Evolutionary conservation across 2,888 invertebrate species (phyloP).

Genomic region (Elegia similella): DNA sequence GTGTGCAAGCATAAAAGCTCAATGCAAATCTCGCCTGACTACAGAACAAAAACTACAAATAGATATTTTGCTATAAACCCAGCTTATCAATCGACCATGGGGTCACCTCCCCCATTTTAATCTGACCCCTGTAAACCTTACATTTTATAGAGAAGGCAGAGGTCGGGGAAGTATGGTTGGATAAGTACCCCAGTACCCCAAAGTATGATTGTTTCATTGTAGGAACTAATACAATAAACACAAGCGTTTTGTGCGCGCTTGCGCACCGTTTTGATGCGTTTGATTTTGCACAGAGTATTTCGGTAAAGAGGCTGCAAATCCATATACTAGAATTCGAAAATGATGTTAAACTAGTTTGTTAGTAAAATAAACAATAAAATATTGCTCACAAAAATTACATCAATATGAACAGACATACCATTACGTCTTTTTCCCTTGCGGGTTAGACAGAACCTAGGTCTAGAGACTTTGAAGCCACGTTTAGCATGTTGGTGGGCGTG

Average conservation of each 20-base stretch:
- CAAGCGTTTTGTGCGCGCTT: constrained; percentile 46
- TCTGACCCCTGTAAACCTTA: constrained; percentile 22
- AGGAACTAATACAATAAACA: constrained; percentile 44
- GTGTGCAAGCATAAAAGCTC: constrained; percentile 35
- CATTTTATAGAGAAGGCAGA: not conserved
- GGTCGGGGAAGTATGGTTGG: constrained; percentile 24
- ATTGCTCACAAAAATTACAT: too few species aligned
- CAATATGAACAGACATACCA: too few species aligned
- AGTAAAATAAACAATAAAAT: too few species aligned
- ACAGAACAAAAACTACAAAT: constrained; percentile 45
- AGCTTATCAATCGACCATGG: constrained; percentile 39
- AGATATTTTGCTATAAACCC: constrained; percentile 44
- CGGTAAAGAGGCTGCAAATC: constrained; percentile 8
- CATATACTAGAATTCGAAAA: not conserved
- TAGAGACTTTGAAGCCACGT: too few species aligned
- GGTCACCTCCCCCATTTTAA: constrained; percentile 29
- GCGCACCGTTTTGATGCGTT: constrained; percentile 39
- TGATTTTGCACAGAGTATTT: constrained; percentile 25
- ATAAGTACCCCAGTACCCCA: constrained; percentile 28
- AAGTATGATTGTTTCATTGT: constrained; percentile 45
- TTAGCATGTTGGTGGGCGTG: too few species aligned
- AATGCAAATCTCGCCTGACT: constrained; percentile 38
- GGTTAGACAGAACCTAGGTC: too few species aligned
- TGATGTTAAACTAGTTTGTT: too few species aligned
- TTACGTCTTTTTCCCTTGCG: too few species aligned